Evolutionary conservation across 2,888 invertebrate genomes (phyloP).

Genomic region (Cartodere bifasciata): DNA sequence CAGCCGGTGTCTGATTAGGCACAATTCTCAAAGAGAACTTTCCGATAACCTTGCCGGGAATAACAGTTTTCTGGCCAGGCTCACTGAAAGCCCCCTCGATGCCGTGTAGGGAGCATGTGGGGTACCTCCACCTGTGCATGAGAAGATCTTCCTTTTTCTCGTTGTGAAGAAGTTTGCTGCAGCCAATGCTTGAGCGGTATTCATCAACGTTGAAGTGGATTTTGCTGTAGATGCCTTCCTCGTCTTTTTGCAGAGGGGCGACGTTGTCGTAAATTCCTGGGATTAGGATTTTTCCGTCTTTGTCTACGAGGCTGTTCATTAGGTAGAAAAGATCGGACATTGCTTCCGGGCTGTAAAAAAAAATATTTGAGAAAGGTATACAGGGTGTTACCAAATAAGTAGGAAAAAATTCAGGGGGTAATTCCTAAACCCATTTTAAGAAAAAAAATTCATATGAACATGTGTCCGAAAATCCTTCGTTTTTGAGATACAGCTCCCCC

Average conservation of each 20-base stretch:
- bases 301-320: conserved; percentile 71
- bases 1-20: conserved; percentile 81
- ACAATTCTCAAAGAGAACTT: conserved; percentile 96
- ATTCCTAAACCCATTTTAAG: no score
- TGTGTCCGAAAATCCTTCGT: no score
- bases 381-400: no score
- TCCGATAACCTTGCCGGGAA: conserved; percentile 83
- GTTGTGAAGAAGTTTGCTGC: conserved; percentile 54
- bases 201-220: conserved; percentile 80
- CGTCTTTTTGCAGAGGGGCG: conserved; percentile 52
- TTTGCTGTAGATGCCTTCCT: conserved; percentile 58
- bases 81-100: conserved; percentile 93
- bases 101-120: conserved; percentile 87
- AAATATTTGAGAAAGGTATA: no score
- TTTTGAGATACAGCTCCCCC: no score
- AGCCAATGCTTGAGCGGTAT: conserved; percentile 63
- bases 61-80: conserved; percentile 90
- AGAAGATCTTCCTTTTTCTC: conserved; percentile 71
- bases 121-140: conserved; percentile 93
- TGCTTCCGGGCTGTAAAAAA: conserved; percentile 55
- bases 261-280: conserved; percentile 78
- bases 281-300: conserved; percentile 74
- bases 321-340: conserved; percentile 85
- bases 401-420: no score
- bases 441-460: no score